Percentiles rank a stretch among this genome's conserved stretches.
phyloP scores from a whole-genome alignment of 2,797 vertebrate genomes.

The Ctenochaetus hawaiiensis region DNA sequence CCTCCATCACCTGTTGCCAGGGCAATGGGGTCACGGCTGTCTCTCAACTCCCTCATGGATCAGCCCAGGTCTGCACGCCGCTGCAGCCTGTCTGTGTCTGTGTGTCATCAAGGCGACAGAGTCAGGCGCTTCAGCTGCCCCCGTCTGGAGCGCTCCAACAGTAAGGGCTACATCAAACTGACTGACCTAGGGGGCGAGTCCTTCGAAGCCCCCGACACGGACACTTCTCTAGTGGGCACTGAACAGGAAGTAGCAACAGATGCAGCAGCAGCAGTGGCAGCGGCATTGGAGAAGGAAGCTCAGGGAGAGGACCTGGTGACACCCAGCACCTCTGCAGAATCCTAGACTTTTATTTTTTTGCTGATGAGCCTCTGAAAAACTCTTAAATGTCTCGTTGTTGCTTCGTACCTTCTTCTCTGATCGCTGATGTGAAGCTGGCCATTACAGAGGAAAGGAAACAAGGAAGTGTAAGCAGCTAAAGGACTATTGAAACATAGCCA shows the following conservation, averaged over 20 bases:
- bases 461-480: constrained; percentile 57
- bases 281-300: constrained; percentile 56
- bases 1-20: constrained; percentile 77
- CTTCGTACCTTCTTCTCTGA: constrained; percentile 50
- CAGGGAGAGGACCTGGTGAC: constrained; percentile 64
- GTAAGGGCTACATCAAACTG: constrained; percentile 95
- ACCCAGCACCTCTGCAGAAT: constrained; percentile 65
- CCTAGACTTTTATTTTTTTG: constrained; percentile 50
- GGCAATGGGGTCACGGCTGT: constrained; percentile 81
- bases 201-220: constrained; percentile 87
- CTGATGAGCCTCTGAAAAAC: constrained; percentile 57
- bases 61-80: constrained; percentile 77
- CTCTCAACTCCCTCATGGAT: constrained; percentile 84
- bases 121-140: constrained; percentile 88
- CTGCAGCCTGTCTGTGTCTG: constrained; percentile 77
- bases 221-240: constrained; percentile 75
- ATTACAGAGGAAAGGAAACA: constrained; percentile 29
- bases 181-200: constrained; percentile 90
- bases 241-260: constrained; percentile 64
- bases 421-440: constrained; percentile 52
- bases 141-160: constrained; percentile 90
- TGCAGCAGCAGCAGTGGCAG: neutral
- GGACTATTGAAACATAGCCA: constrained; percentile 81
- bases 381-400: constrained; percentile 68
- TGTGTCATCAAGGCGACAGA: constrained; percentile 77